phyloP scores from a whole-genome alignment of 1,140 invertebrate genomes.

The Berghia stephanieae region DNA sequence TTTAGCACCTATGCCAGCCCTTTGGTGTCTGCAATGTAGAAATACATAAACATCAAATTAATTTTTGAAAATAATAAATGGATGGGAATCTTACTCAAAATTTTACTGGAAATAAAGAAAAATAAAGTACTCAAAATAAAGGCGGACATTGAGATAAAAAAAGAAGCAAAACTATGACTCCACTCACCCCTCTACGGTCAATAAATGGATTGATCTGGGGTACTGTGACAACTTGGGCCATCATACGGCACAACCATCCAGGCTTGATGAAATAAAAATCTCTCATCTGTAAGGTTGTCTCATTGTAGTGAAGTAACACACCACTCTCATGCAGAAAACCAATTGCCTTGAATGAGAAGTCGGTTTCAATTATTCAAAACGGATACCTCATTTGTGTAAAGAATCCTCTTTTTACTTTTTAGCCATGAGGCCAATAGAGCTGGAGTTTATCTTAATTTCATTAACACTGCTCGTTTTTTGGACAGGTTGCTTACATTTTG shows the following conservation, averaged over 20 bases:
- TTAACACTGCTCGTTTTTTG: too few species aligned
- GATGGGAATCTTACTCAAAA: too few species aligned
- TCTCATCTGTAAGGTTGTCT: constrained; percentile 83
- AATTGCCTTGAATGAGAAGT: constrained; percentile 68
- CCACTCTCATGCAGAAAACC: constrained; percentile 66
- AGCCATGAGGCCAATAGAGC: too few species aligned
- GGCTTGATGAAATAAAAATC: constrained; percentile 96
- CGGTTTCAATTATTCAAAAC: too few species aligned
- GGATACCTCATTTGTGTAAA: background rate
- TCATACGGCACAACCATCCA: constrained; percentile 97
- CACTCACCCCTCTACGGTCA: constrained; percentile 74
- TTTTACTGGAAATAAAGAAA: background rate
- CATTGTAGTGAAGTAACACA: constrained; percentile 95
- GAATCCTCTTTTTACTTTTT: background rate
- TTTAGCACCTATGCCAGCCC: too few species aligned
- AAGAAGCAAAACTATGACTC: too few species aligned
- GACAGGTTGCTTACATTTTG: too few species aligned
- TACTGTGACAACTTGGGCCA: constrained; percentile 97
- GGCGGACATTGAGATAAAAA: background rate
- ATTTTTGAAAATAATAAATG: too few species aligned
- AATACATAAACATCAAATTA: too few species aligned
- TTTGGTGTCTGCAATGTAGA: too few species aligned
- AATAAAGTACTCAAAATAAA: background rate
- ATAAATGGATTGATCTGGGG: constrained; percentile 97
- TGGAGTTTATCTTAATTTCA: too few species aligned